Conservation (phyloP, 2,888 invertebrate species). For the Caenorhabditis wallacei region DNA sequence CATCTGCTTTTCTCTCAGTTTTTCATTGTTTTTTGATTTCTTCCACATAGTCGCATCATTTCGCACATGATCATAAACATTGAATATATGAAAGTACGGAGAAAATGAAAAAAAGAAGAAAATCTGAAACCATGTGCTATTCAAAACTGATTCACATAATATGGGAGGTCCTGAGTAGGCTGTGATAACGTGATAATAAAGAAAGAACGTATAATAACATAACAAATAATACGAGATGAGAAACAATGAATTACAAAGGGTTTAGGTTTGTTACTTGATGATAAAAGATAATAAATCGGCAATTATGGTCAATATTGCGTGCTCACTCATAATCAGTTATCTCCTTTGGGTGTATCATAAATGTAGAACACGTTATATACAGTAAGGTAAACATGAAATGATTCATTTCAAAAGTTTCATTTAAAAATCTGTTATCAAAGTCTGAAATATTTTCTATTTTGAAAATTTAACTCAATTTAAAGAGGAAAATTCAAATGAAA, state of each 20-base stretch:
- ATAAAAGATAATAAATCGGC: neutral
- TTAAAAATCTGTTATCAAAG: too few relatives aligned
- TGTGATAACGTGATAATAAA: neutral
- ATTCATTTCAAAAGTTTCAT: too few relatives aligned
- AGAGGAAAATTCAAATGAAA: neutral
- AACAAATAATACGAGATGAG: conserved; percentile 3
- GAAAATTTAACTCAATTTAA: neutral
- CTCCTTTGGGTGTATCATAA: too few relatives aligned
- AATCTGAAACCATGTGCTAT: too few relatives aligned
- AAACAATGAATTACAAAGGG: neutral
- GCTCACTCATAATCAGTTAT: neutral
- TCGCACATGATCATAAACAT: conserved; percentile 6
- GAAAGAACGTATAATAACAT: conserved; percentile 4
- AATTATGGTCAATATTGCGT: neutral
- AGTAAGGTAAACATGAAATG: too few relatives aligned
- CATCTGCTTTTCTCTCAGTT: conserved; percentile 36
- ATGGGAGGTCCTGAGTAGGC: neutral
- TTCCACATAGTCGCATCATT: conserved; percentile 9
- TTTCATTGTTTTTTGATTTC: conserved; percentile 49
- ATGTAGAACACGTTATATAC: too few relatives aligned
- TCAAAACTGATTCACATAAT: neutral
- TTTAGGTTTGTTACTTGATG: neutral
- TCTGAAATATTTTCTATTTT: too few relatives aligned
- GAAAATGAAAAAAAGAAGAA: neutral
- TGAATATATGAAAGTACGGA: neutral